Evolutionary conservation across 1,140 invertebrate genomes (phyloP), one percentile per base, ranked within the genome.

Genomic region (Neotoxoptera formosana): DNA sequence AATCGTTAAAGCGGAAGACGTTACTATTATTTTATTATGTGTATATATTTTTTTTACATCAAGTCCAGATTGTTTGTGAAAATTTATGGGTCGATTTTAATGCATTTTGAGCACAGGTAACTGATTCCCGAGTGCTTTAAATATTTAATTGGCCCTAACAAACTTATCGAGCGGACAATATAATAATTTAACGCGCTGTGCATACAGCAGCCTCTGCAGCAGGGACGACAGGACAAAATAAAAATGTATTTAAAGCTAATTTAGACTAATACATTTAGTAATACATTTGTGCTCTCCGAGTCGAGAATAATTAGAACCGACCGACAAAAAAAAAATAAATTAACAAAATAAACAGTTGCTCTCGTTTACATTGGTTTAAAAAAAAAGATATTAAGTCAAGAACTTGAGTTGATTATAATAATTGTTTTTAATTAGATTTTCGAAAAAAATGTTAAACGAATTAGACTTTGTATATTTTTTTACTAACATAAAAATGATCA

Each of bases 371-470:
- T 21, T 34, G 36, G 7, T 36, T 53, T 3, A 23, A 83, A 83
- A n/a, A 76, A 36, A 83, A 83, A 36, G 36, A 23, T 83, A 83
- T 7, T 41, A 23, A 41, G 34, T 83, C 36, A 83, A 25, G 36
- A 84, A 41, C 83, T 84, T 6, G 45, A 45, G 36, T 84, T 41
- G 36, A 45, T 84, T 84, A 84, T 84, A 84, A 21, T 41, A 84
- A 84, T 84, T 45, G 9, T 84, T 30, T 84, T 84, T 84, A 45
- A 41, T 84, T 84, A 45, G 21, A 84, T 84, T 84, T 67, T 81
- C 11, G 21, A 84, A 45, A 25, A 84, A 84, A 41, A 45, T 23
- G 20, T 84, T 84, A 84, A 84, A 41, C 21, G 7, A 84, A 8
- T 25, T 84, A 45, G 1, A 41, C 83, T 84, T 84, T 45, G 23